Percentiles rank a stretch among this genome's conserved stretches.
Conservation (phyloP, 2,113 vertebrate genomes). For the Charina bottae region DNA sequence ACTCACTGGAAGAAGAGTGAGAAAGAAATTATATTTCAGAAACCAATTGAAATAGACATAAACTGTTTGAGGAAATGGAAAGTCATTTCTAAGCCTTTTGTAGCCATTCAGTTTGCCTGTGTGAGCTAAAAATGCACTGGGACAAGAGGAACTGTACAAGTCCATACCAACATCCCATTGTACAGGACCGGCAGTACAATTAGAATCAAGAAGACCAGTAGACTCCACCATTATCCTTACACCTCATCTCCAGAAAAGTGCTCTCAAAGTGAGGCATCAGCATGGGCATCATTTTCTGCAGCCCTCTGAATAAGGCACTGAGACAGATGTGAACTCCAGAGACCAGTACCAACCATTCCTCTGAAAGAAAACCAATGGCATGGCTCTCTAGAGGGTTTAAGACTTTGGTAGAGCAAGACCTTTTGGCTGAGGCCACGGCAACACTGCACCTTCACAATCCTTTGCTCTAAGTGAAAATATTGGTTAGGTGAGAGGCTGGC, state of each 20-base stretch:
- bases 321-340: background rate
- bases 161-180: background rate
- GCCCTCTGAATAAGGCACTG: background rate
- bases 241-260: background rate
- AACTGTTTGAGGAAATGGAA: background rate
- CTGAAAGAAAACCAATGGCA: background rate
- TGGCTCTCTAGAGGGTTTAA: background rate
- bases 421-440: background rate
- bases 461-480: background rate
- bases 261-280: background rate
- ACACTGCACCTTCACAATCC: background rate
- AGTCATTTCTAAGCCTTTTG: background rate
- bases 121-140: background rate
- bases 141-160: background rate
- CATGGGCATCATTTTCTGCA: background rate
- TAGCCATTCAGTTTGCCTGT: background rate
- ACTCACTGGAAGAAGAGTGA: conserved; percentile 21
- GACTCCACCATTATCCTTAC: background rate
- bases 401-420: background rate
- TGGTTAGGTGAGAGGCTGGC: too few species aligned
- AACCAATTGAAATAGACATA: conserved; percentile 28
- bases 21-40: conserved; percentile 36
- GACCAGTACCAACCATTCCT: background rate
- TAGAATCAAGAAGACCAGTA: background rate
- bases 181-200: background rate